Percentiles rank a stretch among this genome's conserved stretches.
phyloP scores from a whole-genome alignment of 2,888 invertebrate species.

The Apotomis capreana region DNA sequence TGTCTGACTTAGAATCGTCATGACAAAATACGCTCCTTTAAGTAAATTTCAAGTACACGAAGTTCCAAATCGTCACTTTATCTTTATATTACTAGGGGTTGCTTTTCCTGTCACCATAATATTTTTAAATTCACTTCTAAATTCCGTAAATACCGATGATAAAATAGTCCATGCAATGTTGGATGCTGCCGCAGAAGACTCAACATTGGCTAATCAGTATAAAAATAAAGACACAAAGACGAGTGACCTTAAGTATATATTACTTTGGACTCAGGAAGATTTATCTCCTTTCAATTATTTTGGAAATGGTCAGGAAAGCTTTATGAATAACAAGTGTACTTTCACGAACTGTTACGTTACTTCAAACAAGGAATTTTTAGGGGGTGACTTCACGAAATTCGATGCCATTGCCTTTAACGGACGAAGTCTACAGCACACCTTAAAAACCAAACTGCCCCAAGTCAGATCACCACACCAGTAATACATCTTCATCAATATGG shows the following conservation, averaged over 20 bases:
- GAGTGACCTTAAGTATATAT: slow-evolving; percentile 1
- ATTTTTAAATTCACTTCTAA: no score
- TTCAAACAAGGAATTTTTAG: neutral
- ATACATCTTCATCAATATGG: slow-evolving; percentile 62
- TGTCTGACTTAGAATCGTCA: no score
- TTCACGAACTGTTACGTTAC: neutral
- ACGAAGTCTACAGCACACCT: neutral
- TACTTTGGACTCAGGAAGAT: neutral
- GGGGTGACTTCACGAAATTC: neutral
- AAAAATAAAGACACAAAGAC: no score
- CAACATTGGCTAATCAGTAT: no score
- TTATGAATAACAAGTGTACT: neutral
- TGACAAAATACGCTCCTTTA: no score
- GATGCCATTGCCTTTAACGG: slow-evolving; percentile 9
- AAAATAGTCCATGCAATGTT: no score
- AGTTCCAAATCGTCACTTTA: no score
- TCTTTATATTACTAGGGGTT: no score
- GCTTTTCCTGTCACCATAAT: no score
- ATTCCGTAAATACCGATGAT: no score
- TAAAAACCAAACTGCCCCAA: neutral
- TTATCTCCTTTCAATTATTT: neutral
- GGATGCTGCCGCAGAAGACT: no score
- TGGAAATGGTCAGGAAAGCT: neutral
- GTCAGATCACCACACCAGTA: slow-evolving; percentile 58
- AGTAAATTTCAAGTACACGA: no score